A percentile compares a stretch with the other conserved stretches of the same genome.
Evolutionary conservation across 2,888 invertebrate genomes (phyloP).

Genomic region (Alsophila aescularia): DNA sequence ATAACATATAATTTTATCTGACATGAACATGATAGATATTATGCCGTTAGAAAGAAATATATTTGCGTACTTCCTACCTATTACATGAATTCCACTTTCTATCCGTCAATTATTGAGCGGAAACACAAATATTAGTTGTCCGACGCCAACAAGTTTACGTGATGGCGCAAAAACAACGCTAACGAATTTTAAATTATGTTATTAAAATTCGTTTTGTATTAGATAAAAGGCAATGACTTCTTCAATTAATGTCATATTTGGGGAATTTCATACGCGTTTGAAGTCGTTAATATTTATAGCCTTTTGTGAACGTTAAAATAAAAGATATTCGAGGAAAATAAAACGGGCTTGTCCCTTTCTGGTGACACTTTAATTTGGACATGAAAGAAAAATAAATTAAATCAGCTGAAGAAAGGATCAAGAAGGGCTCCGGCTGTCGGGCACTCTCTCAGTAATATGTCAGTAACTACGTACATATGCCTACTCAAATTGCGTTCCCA

Average conservation of each 20-base stretch:
- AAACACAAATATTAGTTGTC: not conserved
- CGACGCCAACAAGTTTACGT: slow-evolving; percentile 6
- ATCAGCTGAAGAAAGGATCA: slow-evolving; percentile 6
- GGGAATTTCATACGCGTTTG: slow-evolving; percentile 5
- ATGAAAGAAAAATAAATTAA: slow-evolving; percentile 17
- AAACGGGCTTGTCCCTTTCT: not conserved
- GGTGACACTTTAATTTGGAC: slow-evolving; percentile 8
- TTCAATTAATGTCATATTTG: not conserved
- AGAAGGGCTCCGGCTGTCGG: slow-evolving; percentile 4
- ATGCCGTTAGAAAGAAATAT: slow-evolving; percentile 8
- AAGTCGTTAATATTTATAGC: not conserved
- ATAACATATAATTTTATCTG: slow-evolving; percentile 16
- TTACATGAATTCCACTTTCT: slow-evolving; percentile 2
- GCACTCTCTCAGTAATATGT: slow-evolving; percentile 6
- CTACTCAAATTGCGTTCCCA: slow-evolving; percentile 43
- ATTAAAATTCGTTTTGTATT: no score
- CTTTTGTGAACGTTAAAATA: slow-evolving; percentile 6
- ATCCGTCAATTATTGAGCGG: slow-evolving; percentile 6
- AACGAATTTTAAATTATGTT: slow-evolving; percentile 18
- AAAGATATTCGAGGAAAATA: not conserved
- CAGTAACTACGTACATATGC: slow-evolving; percentile 22
- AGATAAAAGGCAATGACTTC: no score
- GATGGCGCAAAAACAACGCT: slow-evolving; percentile 3
- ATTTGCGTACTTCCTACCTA: not conserved
- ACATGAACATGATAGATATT: slow-evolving; percentile 13